Conservation (phyloP, 1,140 invertebrate genomes). For the Arion vulgaris region DNA sequence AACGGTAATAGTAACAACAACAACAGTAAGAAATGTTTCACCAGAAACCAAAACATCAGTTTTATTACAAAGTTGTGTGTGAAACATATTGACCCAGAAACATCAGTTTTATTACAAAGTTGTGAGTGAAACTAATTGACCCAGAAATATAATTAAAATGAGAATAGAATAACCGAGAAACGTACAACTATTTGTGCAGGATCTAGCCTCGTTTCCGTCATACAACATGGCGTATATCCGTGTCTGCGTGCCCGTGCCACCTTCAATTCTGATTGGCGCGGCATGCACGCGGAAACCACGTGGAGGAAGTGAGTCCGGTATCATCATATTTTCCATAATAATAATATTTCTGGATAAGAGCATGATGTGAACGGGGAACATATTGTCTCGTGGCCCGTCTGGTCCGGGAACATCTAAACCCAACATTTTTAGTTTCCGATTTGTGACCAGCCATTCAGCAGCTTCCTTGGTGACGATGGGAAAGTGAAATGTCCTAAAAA, state of each 20-base stretch:
- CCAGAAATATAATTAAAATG: neutral
- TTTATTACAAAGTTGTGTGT: neutral
- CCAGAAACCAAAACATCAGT: neutral
- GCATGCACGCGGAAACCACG: constrained; percentile 28
- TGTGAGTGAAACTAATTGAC: neutral
- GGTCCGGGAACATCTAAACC: neutral
- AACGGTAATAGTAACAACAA: neutral
- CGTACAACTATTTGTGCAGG: neutral
- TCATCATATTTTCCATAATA: constrained; percentile 26
- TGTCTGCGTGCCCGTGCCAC: constrained; percentile 23
- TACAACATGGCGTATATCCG: constrained; percentile 28
- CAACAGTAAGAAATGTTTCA: neutral
- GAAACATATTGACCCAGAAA: neutral
- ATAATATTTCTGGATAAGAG: constrained; percentile 6
- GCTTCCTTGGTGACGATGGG: neutral
- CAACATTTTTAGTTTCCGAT: constrained; percentile 7
- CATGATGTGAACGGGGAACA: neutral
- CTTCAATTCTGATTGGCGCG: constrained; percentile 17
- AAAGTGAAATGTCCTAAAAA: constrained; percentile 11
- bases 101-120: neutral
- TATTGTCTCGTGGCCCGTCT: constrained; percentile 4
- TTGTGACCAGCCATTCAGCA: neutral
- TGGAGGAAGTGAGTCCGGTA: constrained; percentile 12
- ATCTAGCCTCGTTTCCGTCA: neutral
- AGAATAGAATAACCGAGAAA: neutral